Percentiles rank a stretch among this genome's conserved stretches.
Evolutionary conservation across 2,888 invertebrate species (phyloP).

Genomic region (Bibio marci): DNA sequence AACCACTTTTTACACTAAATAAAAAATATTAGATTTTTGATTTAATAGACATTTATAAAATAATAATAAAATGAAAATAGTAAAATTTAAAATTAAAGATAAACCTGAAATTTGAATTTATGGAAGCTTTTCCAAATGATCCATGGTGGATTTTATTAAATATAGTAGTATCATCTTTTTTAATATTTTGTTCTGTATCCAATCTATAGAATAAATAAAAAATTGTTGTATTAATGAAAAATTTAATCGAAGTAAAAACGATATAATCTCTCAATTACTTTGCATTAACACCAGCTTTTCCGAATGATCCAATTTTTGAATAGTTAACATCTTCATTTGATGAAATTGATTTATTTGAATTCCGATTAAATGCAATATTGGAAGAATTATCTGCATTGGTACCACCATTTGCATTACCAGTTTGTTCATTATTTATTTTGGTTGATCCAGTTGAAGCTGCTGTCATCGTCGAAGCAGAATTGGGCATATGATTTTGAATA

Average conservation of each 20-base stretch:
- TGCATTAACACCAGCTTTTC: constrained; percentile 30
- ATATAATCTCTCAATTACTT: no score
- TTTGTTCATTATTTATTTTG: neutral
- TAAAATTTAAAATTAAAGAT: neutral
- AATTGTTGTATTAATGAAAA: no score
- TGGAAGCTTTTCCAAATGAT: constrained; percentile 30
- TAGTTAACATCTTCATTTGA: constrained; percentile 26
- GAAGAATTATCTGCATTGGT: constrained; percentile 6
- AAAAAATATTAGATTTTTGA: constrained; percentile 1
- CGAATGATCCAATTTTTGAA: constrained; percentile 29
- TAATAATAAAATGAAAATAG: constrained; percentile 10
- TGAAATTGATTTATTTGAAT: constrained; percentile 28
- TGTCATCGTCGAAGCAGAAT: neutral
- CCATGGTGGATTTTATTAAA: constrained; percentile 24
- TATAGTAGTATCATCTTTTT: constrained; percentile 29
- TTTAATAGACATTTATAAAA: constrained; percentile 13
- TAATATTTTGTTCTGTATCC: constrained; percentile 9
- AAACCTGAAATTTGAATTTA: constrained; percentile 28
- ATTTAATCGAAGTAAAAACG: no score
- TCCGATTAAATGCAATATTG: constrained; percentile 21
- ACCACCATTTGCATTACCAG: neutral
- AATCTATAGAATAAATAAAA: neutral
- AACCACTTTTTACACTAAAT: constrained; percentile 29
- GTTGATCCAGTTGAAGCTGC: neutral
- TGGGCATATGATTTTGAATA: constrained; percentile 19